A percentile compares a stretch with the other conserved stretches of the same genome.
phyloP scores from a whole-genome alignment of 2,113 vertebrate genomes.

The Acanthisitta chloris region DNA sequence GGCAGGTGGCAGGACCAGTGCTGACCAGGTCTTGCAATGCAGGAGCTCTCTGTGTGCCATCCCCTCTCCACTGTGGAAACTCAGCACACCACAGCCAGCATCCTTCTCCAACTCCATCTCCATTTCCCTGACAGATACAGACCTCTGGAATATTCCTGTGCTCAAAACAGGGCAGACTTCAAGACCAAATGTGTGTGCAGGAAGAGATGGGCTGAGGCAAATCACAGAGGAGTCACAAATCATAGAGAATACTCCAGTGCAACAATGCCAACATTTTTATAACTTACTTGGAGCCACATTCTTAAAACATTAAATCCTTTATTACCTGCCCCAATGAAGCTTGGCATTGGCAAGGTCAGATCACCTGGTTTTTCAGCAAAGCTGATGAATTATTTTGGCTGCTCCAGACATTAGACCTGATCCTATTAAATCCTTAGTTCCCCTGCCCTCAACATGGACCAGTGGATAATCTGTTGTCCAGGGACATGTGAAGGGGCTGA shows the following conservation, averaged over 20 bases:
- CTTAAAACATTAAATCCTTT: background rate
- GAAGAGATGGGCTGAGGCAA: background rate
- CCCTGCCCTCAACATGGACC: background rate
- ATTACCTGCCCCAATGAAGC: background rate
- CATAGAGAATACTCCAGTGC: too few relatives aligned
- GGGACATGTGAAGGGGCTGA: background rate
- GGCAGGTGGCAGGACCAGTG: background rate
- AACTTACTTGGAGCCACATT: background rate
- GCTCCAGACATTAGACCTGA: background rate
- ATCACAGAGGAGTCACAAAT: background rate
- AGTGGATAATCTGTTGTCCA: rapidly evolving
- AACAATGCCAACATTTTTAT: background rate
- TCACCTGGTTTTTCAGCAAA: background rate
- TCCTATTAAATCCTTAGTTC: background rate
- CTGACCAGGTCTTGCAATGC: background rate
- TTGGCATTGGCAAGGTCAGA: background rate
- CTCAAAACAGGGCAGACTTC: background rate
- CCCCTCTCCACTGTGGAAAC: background rate
- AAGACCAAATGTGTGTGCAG: background rate
- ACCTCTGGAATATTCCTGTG: background rate
- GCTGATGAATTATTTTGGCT: background rate
- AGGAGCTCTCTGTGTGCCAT: background rate
- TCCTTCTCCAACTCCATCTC: background rate
- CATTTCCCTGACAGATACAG: background rate
- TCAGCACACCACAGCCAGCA: background rate